Percentiles rank a stretch among this genome's conserved stretches.
These are phyloP conservation scores for Listrodromus nycthemerus DNA, from an alignment of 2,888 invertebrate species.

Conservation along the genomic window DNA sequence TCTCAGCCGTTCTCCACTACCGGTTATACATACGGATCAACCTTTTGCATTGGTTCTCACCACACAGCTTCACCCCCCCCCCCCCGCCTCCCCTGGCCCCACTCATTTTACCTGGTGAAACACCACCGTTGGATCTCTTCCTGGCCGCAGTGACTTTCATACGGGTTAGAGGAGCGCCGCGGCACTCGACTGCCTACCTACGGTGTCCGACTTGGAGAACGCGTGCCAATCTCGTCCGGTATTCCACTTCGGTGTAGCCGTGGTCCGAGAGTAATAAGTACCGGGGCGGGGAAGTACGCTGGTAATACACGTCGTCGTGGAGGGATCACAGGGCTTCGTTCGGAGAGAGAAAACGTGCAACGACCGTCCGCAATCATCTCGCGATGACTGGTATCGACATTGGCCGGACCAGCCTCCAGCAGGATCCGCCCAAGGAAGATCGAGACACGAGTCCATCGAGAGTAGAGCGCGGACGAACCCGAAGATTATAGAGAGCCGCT, in stretches of 20 bases:
- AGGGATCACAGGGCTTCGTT: slow-evolving; percentile 25
- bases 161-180: slow-evolving; percentile 23
- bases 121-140: slow-evolving; percentile 6
- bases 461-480: slow-evolving; percentile 43
- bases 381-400: slow-evolving; percentile 63
- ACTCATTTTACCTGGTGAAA: slow-evolving; percentile 30
- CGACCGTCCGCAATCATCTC: slow-evolving; percentile 62
- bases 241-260: slow-evolving; percentile 23
- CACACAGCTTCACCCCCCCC: neutral
- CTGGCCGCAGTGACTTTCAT: slow-evolving; percentile 37
- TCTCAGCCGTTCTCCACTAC: slow-evolving; percentile 75
- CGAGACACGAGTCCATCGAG: slow-evolving; percentile 44
- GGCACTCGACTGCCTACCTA: neutral
- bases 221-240: slow-evolving; percentile 70
- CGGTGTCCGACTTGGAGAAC: slow-evolving; percentile 51
- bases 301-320: slow-evolving; percentile 46
- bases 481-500: slow-evolving; percentile 54
- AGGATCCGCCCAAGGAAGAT: slow-evolving; percentile 24
- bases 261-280: slow-evolving; percentile 30
- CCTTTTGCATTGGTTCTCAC: slow-evolving; percentile 51
- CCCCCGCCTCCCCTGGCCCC: slow-evolving; percentile 26
- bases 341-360: slow-evolving; percentile 53
- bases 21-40: slow-evolving; percentile 74
- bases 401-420: slow-evolving; percentile 37
- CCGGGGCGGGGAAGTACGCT: neutral